A percentile compares a stretch with the other conserved stretches of the same genome.
These are phyloP conservation scores for Cheirogaleus medius DNA, from an alignment of 2,113 vertebrate species.

Conservation along the genomic window DNA sequence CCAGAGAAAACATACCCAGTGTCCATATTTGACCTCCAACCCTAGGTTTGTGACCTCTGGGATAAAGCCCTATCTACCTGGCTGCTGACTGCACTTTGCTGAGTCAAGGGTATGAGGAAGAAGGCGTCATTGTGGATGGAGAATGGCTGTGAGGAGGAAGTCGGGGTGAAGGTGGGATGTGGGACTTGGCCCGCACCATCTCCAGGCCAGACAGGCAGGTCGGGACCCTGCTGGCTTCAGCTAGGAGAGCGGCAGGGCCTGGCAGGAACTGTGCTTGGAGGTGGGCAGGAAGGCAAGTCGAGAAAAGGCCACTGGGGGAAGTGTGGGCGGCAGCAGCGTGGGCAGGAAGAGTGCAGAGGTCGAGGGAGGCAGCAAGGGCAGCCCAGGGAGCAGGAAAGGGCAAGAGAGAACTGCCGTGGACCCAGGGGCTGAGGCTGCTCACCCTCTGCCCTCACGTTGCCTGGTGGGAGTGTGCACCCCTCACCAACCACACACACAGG, in stretches of 20 bases:
- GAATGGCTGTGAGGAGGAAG: background rate
- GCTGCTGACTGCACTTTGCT: background rate
- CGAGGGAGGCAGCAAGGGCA: background rate
- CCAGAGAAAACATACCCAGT: background rate
- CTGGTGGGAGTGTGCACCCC: background rate
- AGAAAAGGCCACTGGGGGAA: background rate
- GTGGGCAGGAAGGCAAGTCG: background rate
- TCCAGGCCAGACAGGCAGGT: background rate
- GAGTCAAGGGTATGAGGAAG: background rate
- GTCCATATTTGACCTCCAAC: background rate
- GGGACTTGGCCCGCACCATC: background rate
- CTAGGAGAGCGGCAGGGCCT: background rate
- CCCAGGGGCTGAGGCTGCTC: background rate
- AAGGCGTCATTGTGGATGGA: background rate
- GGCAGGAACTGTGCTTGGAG: background rate
- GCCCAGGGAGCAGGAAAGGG: background rate
- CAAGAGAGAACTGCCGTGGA: background rate
- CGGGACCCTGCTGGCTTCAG: background rate
- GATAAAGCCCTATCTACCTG: background rate
- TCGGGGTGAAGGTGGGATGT: background rate
- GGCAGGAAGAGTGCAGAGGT: constrained; percentile 36
- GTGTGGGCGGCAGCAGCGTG: background rate
- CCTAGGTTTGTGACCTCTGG: background rate
- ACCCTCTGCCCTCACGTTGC: background rate
- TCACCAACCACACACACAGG: background rate